Conservation (phyloP, 2,888 invertebrate genomes). For the Digitonthophagus gazella region DNA sequence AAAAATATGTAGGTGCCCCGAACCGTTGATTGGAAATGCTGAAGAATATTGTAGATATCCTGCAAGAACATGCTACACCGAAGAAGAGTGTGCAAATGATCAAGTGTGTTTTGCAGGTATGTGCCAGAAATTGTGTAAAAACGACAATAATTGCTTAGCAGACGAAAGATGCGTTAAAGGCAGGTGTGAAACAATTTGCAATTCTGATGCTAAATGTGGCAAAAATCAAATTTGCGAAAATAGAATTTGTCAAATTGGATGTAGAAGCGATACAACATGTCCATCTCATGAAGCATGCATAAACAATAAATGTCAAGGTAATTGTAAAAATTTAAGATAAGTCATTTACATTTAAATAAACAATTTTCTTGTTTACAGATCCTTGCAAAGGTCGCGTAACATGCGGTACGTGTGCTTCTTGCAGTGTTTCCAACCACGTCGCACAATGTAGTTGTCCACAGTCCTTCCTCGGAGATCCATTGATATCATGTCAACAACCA, state of each 20-base stretch:
- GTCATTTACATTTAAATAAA: constrained; percentile 3
- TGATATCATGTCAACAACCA: constrained; percentile 73
- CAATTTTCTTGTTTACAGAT: constrained; percentile 54
- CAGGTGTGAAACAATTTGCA: constrained; percentile 81
- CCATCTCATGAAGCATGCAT: constrained; percentile 74
- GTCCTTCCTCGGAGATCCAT: constrained; percentile 79
- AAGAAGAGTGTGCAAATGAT: constrained; percentile 67
- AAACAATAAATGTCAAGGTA: constrained; percentile 77
- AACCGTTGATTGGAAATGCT: constrained; percentile 72
- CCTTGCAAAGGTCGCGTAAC: constrained; percentile 69
- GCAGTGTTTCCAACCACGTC: constrained; percentile 78
- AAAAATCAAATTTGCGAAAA: constrained; percentile 84
- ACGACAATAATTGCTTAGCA: constrained; percentile 77
- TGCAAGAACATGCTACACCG: constrained; percentile 61
- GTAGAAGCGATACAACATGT: constrained; percentile 80
- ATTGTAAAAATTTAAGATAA: constrained; percentile 23
- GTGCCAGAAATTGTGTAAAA: constrained; percentile 76
- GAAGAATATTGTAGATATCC: constrained; percentile 70
- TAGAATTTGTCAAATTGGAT: constrained; percentile 81
- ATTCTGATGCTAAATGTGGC: constrained; percentile 78
- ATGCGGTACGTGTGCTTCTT: constrained; percentile 83
- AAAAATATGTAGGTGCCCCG: constrained; percentile 72
- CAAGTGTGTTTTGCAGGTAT: constrained; percentile 75
- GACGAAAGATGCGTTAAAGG: constrained; percentile 85
- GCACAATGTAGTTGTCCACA: constrained; percentile 83